Evolutionary conservation across 1,140 invertebrate genomes (phyloP), one percentile per base, ranked within the genome.

Genomic region (Drosophila arizonae): DNA sequence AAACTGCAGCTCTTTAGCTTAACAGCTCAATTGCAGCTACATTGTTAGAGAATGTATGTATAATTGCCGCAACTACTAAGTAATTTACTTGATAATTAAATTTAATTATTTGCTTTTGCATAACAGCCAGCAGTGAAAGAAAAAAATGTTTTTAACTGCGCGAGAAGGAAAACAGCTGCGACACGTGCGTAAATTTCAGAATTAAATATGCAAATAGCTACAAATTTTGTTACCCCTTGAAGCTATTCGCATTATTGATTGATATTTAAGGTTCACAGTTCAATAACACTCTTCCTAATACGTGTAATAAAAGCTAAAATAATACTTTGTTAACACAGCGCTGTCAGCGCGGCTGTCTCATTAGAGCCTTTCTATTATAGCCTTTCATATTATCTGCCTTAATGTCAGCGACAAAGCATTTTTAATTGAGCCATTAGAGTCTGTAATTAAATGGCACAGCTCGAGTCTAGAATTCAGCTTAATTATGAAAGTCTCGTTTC

Each of bases 361-460:
- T 64, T 65, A 57, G 51, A 33, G 51, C 13, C 33, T 15, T 45
- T 55, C 21, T 46, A 21, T 41, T 17, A 48, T 13, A 64, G 15
- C 17, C 52, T 56, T 60, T 58, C 46, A 51, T 48, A 61, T 50
- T 11, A 13, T 36, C 26, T 65, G 63, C 41, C n/a, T 45, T 65
- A 64, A 45, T 33, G 64, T 10, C n/a, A 15, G 8, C 11, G 10
- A 26, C 50, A 43, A 43, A 46, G 39, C 39, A 46, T 57, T 52
- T 43, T 52, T 81, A 82, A 82, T 81, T 86, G 50, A 77, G 56
- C 72, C 55, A 80, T 82, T 78, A 78, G 64, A 24, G 45, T 26
- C 62, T 36, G 69, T 63, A 60, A 71, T 81, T 77, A 68, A 45
- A 57, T 46, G 54, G 57, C 48, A 61, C 45, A 69, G 58, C 39